Percentiles rank a stretch among this genome's conserved stretches.
Conservation (phyloP, 2,888 invertebrate species). For the Smittia sp. region DNA sequence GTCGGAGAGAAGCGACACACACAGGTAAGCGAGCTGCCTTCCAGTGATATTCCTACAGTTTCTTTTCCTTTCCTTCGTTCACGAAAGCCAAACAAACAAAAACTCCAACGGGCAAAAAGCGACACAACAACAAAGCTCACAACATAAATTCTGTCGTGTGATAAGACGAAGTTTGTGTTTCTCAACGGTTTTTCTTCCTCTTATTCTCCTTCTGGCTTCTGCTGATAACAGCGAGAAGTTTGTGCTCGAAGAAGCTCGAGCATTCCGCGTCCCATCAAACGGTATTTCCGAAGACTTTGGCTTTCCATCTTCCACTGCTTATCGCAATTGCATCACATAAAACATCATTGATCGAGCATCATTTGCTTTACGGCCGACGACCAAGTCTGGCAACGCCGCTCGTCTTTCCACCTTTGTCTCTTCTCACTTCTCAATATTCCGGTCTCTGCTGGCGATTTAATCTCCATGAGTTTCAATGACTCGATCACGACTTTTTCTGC, state of each 20-base stretch:
- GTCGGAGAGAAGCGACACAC: background rate
- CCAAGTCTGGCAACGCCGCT: conserved; percentile 30
- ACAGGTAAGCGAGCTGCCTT: background rate
- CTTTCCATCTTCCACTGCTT: background rate
- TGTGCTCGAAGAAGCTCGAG: background rate
- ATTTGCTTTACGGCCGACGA: background rate
- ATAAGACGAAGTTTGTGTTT: background rate
- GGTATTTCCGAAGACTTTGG: no score
- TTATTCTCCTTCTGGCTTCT: background rate
- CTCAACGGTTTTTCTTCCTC: conserved; percentile 27
- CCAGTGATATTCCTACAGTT: background rate
- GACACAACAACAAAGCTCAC: background rate
- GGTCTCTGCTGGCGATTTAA: conserved; percentile 28
- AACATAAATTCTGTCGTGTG: background rate
- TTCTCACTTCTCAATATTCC: conserved; percentile 34
- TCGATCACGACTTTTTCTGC: conserved; percentile 35
- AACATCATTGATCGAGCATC: background rate
- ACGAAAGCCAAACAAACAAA: background rate
- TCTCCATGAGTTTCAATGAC: conserved; percentile 38
- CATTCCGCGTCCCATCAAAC: background rate
- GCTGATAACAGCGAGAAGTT: background rate
- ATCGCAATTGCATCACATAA: conserved; percentile 5
- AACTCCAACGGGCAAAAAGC: background rate
- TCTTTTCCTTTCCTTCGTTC: background rate
- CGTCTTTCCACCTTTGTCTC: background rate